Base-by-base conservation (phyloP, 2,888 invertebrate genomes). In the Micoletzkya japonica region DNA sequence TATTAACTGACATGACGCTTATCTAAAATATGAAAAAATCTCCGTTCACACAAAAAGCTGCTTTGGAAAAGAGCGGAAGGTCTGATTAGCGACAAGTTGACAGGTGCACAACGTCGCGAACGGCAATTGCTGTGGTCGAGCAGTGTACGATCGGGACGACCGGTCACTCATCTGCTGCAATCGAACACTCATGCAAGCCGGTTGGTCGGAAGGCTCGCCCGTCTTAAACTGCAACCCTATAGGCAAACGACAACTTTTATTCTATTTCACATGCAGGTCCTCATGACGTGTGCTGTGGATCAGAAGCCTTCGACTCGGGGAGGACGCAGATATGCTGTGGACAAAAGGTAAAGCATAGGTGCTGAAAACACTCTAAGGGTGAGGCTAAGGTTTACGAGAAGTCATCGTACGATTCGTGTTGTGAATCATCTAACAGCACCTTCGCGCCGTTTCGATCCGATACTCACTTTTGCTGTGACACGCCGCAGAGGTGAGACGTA, bases 91-190 rank as follows among this genome's bases (percentile, higher is more conserved):
- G 26, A 24, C 44, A 14, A 10, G 44, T 63, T 70, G 59, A n/a
- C 69, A 82, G 81, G 80, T 83, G 28, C 83, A 84, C 74, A 84
- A 84, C 71, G 75, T 84, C 37, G 77, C 81, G 10, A 77, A 75
- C 36, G 84, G 84, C 32, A 78, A 82, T 70, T 84, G 84, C 66
- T 84, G 84, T 72, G 84, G 83, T 20, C 63, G 72, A 20, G 75
- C 78, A n/a, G 83, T 82, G 39, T 84, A 78, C 71, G 74, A 75
- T 50, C 64, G 77, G 59, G 57, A 74, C 26, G 81, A 78, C 44
- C 57, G 70, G 6, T 75, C 76, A 32, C 60, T 75, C 14, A 71
- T 82, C 32, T 84, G 84, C 70, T 84, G 84, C 72, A 75, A 82
- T 68, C 75, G 76, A 7, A 75, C 76, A 7, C 68, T 84, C 34